Base-by-base conservation (phyloP, 1,140 invertebrate species). In the Aphelenchoides fujianensis region DNA sequence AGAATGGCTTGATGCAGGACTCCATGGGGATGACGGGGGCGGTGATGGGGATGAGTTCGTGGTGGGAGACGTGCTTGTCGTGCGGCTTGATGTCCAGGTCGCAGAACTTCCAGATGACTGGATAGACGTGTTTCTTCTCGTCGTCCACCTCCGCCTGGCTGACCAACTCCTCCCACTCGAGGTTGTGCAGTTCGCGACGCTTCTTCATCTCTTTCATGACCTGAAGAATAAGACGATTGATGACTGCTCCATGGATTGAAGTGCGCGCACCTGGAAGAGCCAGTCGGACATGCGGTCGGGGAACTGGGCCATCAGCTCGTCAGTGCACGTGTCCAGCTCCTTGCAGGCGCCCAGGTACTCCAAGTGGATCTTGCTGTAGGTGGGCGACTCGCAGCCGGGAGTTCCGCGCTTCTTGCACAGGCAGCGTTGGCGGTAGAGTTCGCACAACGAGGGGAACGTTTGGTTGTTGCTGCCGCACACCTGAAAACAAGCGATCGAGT, bases 61-160 rank as follows among this genome's bases (percentile, higher is more conserved):
- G 93, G 37, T 92, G 89, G 2, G 93, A 94, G 2, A 95, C 92
- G 70, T 90, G 88, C 69, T 85, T 88, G 27, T 85, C 79, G 78
- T 92, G 91, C 69, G 92, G 91, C 85, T 92, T 89, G 19, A 90
- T 90, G 85, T 95, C 55, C n/a, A 96, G 87, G 84, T 96, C 93
- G 83, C 93, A 95, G 91, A 93, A 96, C 84, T 96, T 96, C 94
- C 94, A 96, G 67, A 96, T 90, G 36, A 93, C 93, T 76, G 91
- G 88, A 81, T 92, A 92, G 7, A 88, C 89, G 66, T 82, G 57
- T 16, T 73, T 78, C 70, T 79, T 84, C 86, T 95, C 92, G 23
- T 92, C 92, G 86, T 94, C 92, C 59, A 89, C 87, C 86, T 95
- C 91, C 23, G 82, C 82, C 64, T 84, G 81, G 37, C 79, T 37